Percentiles rank a stretch among this genome's conserved stretches.
phyloP scores from a whole-genome alignment of 2,113 vertebrate genomes.

The Sapayoa aenigma region DNA sequence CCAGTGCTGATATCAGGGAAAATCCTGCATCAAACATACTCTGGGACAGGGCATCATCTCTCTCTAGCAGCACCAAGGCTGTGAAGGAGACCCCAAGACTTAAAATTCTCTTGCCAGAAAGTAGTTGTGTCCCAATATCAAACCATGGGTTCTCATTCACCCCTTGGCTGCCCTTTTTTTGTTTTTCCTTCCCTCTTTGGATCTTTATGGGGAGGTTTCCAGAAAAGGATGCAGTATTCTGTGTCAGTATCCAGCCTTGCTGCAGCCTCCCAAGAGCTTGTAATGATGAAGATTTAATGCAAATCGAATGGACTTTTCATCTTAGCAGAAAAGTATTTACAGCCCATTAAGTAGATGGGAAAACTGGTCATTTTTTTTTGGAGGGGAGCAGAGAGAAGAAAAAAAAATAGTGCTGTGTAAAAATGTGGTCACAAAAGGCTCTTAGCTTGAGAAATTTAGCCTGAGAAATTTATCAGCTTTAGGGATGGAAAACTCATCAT shows the following conservation, averaged over 20 bases:
- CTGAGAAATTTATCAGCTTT: conserved; percentile 55
- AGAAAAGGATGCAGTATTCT: neutral
- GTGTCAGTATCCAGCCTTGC: neutral
- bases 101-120: neutral
- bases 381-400: neutral
- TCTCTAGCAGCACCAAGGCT: neutral
- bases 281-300: conserved; percentile 64
- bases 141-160: neutral
- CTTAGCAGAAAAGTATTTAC: conserved; percentile 64
- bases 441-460: conserved; percentile 28
- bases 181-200: neutral
- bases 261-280: conserved; percentile 12
- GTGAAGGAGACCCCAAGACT: neutral
- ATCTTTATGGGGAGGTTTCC: neutral
- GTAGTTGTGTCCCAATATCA: neutral
- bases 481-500: conserved; percentile 65
- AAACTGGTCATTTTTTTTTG: conserved; percentile 38
- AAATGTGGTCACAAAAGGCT: conserved; percentile 40
- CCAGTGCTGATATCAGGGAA: neutral
- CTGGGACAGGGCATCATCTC: neutral
- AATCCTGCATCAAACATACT: neutral
- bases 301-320: conserved; percentile 68
- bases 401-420: neutral
- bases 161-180: neutral
- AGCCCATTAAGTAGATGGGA: conserved; percentile 61